Evolutionary conservation across 2,113 vertebrate species (phyloP), one percentile per base, ranked within the genome.

Genomic region (Xyrauchen texanus): DNA sequence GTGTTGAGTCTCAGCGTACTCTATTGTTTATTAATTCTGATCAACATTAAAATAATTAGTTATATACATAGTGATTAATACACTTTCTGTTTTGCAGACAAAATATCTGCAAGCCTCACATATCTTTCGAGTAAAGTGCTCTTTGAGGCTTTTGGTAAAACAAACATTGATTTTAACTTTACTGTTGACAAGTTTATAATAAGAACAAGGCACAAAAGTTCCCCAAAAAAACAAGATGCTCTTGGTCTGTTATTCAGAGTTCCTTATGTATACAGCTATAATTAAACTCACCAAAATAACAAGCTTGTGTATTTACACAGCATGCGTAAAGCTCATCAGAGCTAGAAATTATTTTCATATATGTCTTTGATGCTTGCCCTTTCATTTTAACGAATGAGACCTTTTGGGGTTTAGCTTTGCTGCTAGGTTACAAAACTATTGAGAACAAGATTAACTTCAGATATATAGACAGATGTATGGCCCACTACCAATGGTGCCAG

Each of bases 261-360:
- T 82, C 61, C 57, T 4, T 69, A 82, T 85, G 82, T 88, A 34
- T 34, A 34, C 21, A 45, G 21, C 61, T 68, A 77, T 69, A 88
- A 86, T 80, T 86, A 91, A 88, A 72, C 78, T 78, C 88, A 87
- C 87, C 87, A 82, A 89, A 85, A 73, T 87, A 85, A 86, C 76
- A 79, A 57, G 72, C 78, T 15, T 8, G 16, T 75, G 78, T 89
- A 88, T 89, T 90, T 91, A 88, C 55, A 34, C 79, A 87, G 85
- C 82, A 68, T 67, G 51, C 64, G 16, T 71, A 81, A 79, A 42
- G 55, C 57, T 53, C 60, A 34, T 66, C 49, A 75, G 76, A 76
- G 52, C 67, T 69, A 49, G 21, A 46, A 12, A 53, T 76, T 71
- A 66, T 46, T 82, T 76, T n/a, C 57, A 86, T 82, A 85, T 68